Evolutionary conservation across 2,113 vertebrate genomes (phyloP), one percentile per base, ranked within the genome.

Genomic region (Promerops cafer): DNA sequence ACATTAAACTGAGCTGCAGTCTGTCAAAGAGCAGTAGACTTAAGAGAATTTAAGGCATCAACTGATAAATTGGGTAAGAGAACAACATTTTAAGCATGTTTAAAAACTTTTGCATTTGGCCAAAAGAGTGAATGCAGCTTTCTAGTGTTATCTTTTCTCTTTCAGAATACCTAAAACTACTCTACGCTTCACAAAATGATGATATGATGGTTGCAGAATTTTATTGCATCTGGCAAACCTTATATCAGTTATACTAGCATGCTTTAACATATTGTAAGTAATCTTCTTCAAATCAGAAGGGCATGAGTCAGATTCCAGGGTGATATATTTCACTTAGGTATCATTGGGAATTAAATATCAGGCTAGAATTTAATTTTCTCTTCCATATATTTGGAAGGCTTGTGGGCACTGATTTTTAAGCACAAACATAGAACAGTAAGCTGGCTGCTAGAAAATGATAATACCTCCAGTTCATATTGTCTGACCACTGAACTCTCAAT

Each of bases 331-430:
- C 76, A 68, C 59, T 91, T 84, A 75, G n/a, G 65, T 77, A 65
- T 80, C 44, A n/a, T 18, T 75, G 75, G 79, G 83, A 90, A 86
- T 98, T 93, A 95, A 96, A 96, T 94, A 95, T 90, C 95, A 96
- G 63, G 66, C 57, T 96, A 90, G 71, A 82, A 83, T 97, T 96
- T 92, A 44, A 89, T 95, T 82, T 95, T 92, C 90, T 82, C 77
- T 94, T 75, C 82, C 72, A 47, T 90, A 13, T 93, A 84, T 95
- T 94, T 92, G 78, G 80, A 94, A 94, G 44, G 57, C 37, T 96
- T 94, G 79, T 9, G 60, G 63, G 49, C 37, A 83, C 79, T 94
- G 85, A 71, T 92, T 78, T 97, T 80, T 93, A 59, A 52, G 40
- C 89, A 89, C 35, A 95, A 92, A 70, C 61, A 64, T 24, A 75